Conservation (phyloP, 2,797 vertebrate genomes). For the Centropyge bicolor region DNA sequence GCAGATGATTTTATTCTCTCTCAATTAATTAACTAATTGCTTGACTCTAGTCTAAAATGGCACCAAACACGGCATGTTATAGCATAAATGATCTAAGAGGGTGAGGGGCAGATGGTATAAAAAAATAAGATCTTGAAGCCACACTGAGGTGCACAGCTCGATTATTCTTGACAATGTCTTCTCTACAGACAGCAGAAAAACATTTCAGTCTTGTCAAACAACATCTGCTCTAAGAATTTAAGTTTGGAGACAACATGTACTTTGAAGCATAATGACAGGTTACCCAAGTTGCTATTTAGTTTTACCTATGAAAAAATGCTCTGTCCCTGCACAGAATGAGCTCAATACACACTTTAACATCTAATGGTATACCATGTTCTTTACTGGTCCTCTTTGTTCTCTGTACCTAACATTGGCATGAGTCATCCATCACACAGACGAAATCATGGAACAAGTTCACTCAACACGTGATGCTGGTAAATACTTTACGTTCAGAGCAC, state of each 20-base stretch:
- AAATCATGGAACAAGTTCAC: background rate
- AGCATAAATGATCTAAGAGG: too few relatives aligned
- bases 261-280: background rate
- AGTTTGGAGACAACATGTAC: background rate
- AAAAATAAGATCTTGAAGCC: background rate
- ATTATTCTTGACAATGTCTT: background rate
- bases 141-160: background rate
- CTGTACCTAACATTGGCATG: background rate
- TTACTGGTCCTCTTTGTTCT: background rate
- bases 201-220: slow-evolving; percentile 6
- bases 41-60: background rate
- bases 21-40: background rate
- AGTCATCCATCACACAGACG: background rate
- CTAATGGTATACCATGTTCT: background rate
- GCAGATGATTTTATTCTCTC: too few relatives aligned
- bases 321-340: background rate
- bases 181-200: background rate
- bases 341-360: background rate
- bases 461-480: background rate
- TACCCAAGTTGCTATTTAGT: background rate
- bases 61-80: background rate
- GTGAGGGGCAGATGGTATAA: background rate
- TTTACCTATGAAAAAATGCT: background rate
- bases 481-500: too few relatives aligned
- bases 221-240: background rate